Evolutionary conservation across 1,140 invertebrate species (phyloP).

Genomic region (Acromyrmex charruanus): DNA sequence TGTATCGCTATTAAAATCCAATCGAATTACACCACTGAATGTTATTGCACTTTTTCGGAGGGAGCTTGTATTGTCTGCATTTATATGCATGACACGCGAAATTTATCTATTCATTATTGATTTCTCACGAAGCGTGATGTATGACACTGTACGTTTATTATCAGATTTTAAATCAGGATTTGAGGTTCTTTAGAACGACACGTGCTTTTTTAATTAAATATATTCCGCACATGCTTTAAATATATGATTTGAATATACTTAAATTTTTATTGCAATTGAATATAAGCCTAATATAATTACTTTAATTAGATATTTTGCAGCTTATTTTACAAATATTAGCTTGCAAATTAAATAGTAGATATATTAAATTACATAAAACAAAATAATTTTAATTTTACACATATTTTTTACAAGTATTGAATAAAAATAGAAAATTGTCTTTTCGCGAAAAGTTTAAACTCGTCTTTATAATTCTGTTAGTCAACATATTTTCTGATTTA

Average conservation of each 20-base stretch:
- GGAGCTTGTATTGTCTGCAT: conserved; percentile 33
- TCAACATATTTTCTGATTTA: too few species aligned
- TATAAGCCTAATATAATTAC: not conserved
- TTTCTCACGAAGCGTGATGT: not conserved
- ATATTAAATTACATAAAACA: not conserved
- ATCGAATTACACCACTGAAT: conserved; percentile 22
- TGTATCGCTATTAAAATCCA: conserved; percentile 24
- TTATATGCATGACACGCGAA: conserved; percentile 22
- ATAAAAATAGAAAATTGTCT: too few species aligned
- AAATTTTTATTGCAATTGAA: conserved; percentile 18
- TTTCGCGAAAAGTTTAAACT: too few species aligned
- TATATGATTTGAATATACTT: too few species aligned
- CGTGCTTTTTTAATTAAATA: conserved; percentile 14
- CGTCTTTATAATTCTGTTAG: too few species aligned
- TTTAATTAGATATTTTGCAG: not conserved
- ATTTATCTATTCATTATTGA: conserved; percentile 16
- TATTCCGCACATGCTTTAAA: not conserved
- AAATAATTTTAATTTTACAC: not conserved
- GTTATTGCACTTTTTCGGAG: conserved; percentile 42
- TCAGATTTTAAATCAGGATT: conserved; percentile 29
- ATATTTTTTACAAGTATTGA: too few species aligned
- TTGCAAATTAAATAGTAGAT: not conserved
- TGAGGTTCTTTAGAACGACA: not conserved
- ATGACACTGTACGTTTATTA: not conserved
- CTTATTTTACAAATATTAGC: not conserved